phyloP scores from a whole-genome alignment of 2,888 invertebrate genomes.

The Eupithecia pulchellata region DNA sequence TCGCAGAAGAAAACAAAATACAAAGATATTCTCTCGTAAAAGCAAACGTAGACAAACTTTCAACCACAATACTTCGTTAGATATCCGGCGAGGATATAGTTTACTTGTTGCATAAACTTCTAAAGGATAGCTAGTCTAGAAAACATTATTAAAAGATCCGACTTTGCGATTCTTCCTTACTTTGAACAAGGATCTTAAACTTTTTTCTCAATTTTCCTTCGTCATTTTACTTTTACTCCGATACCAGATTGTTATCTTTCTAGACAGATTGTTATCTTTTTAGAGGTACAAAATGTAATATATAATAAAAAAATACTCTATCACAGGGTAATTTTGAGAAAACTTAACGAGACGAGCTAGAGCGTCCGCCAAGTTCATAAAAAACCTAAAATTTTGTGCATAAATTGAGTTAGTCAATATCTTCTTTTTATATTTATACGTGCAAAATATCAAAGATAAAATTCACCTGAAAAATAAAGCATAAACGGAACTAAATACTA shows the following conservation, averaged over 20 bases:
- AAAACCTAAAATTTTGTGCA: too few relatives aligned
- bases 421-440: too few relatives aligned
- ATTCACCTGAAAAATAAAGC: background rate
- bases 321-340: background rate
- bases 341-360: background rate
- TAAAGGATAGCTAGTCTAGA: slow-evolving; percentile 10
- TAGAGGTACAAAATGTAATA: background rate
- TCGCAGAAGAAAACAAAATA: background rate
- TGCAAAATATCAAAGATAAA: background rate
- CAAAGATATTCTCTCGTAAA: background rate
- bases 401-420: too few relatives aligned
- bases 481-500: background rate
- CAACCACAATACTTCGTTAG: slow-evolving; percentile 24
- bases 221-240: too few relatives aligned
- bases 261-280: too few relatives aligned
- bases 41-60: slow-evolving; percentile 3
- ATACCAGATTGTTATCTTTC: too few relatives aligned
- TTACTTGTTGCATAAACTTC: slow-evolving; percentile 29
- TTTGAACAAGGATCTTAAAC: too few relatives aligned
- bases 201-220: too few relatives aligned
- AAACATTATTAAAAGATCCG: slow-evolving; percentile 10
- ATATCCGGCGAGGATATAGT: slow-evolving; percentile 24
- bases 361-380: too few relatives aligned
- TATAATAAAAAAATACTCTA: background rate
- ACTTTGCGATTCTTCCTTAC: background rate